Evolutionary conservation across 2,888 invertebrate species (phyloP), one percentile per base, ranked within the genome.

Genomic region (Periphyllus acericola): DNA sequence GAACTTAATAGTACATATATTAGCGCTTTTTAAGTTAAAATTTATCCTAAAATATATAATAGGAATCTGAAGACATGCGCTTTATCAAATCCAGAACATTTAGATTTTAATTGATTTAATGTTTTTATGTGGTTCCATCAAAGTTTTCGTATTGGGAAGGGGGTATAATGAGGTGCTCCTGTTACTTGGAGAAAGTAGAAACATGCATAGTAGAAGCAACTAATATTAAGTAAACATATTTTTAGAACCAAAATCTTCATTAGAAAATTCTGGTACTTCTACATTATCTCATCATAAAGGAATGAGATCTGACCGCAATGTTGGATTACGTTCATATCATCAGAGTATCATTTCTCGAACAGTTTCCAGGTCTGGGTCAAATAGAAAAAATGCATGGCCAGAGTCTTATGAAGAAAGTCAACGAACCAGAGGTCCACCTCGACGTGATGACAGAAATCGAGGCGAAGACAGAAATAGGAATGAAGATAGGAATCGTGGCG

Each of bases 261-360:
- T 87, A 32, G 87, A 81, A 87, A 87, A 81, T 87, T 87, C 81
- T 87, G 87, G 87, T 87, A 79, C 72, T 86, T 87, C 80, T 80
- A 40, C 86, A 86, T 86, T 86, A 80, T 80, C 86, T 74, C 87
- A 80, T 55, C 87, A 87, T 81, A 87, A 87, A 80, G 87, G 87
- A 29, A 80, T 87, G 81, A 81, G 87, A 81, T 81, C 80, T 75
- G 87, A 87, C 40, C 81, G 87, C 74, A 81, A 81, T 81, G 72
- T 81, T 87, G 87, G 87, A 74, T 75, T 74, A 75, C 87, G 87
- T 81, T 87, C 81, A 87, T 87, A 80, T 81, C 83, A 84, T 76
- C 87, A 87, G 87, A 81, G 60, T 87, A 87, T 66, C 87, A 87
- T 75, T 87, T 87, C 81, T 87, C 60, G 87, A 87, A 81, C 87